Evolutionary conservation across 2,797 vertebrate species (phyloP), one percentile per base, ranked within the genome.

Genomic region (Poeciliopsis gracilis): DNA sequence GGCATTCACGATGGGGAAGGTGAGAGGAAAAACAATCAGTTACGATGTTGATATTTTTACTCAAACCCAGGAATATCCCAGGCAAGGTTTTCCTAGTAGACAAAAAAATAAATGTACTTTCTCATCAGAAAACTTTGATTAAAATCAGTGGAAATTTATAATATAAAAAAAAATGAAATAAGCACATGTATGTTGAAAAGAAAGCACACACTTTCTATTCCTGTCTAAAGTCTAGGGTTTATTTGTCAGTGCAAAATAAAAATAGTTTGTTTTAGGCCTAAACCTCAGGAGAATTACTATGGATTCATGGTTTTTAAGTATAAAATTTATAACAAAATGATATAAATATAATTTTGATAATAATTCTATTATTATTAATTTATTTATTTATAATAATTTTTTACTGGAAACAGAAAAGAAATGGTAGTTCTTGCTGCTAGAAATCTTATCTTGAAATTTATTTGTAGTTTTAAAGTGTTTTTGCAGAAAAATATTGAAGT

Each of bases 1-100:
- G 94, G 82, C 95, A 97, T 7, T 96, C 98, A 0, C 10, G 91
- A 11, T 97, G 96, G 97, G 98, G 98, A 93, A 98, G 97, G 98
- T 99, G 96, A 83, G 87, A 75, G 15, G 12, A 49, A 28, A 15
- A 45, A 46, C 25, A 45, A 45, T 3, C 25, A 4, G 13, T 28
- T 28, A 71, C 45, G 3, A 66, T 45, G 43, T 16, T 71, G 23
- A 18, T 45, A 16, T 71, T 23, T 43, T 69, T 25, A 43, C 66
- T 69, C 38, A 43, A 12, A n/a, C 13, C 41, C 25, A 45, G 43
- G 3, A 71, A 46, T 28, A 71, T 71, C 6, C n/a, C 67, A 28
- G 67, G n/a, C 1, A 46, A 41, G 7, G 43, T 28, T 30, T 71
- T 45, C 25, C 43, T 71, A 13, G 0, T 16, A 46, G 1, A 16